phyloP scores from a whole-genome alignment of 2,888 invertebrate species.

The Caenorhabditis sp. region DNA sequence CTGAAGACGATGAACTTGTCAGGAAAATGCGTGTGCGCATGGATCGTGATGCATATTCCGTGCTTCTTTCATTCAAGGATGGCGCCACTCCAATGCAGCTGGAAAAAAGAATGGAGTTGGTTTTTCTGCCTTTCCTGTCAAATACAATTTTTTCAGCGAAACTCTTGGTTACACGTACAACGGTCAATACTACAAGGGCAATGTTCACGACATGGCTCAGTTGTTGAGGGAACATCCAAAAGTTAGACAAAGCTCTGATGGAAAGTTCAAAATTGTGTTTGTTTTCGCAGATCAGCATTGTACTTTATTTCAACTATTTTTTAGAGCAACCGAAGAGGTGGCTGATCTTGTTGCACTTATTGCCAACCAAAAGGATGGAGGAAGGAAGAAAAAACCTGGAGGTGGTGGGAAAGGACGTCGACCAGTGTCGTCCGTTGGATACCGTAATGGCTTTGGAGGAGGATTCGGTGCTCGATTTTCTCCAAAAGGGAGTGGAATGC shows the following conservation, averaged over 20 bases:
- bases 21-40: constrained; percentile 23
- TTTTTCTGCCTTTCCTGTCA: background rate
- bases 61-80: constrained; percentile 36
- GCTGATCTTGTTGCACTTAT: constrained; percentile 19
- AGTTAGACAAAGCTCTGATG: background rate
- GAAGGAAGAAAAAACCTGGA: constrained; percentile 12
- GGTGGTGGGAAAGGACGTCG: background rate
- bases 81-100: constrained; percentile 26
- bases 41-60: constrained; percentile 27
- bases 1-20: constrained; percentile 12
- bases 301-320: background rate
- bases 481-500: background rate
- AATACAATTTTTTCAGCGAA: constrained; percentile 25
- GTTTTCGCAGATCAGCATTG: background rate
- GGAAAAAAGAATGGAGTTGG: constrained; percentile 32
- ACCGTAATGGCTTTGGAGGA: background rate
- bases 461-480: background rate
- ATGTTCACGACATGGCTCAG: constrained; percentile 33
- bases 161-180: constrained; percentile 36
- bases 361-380: constrained; percentile 23
- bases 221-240: constrained; percentile 15
- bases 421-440: background rate
- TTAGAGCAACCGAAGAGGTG: constrained; percentile 19
- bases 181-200: constrained; percentile 32
- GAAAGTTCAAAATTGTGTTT: constrained; percentile 29